Base-by-base conservation (phyloP, 2,888 invertebrate species). In the Ommatoiulus sabulosus region DNA sequence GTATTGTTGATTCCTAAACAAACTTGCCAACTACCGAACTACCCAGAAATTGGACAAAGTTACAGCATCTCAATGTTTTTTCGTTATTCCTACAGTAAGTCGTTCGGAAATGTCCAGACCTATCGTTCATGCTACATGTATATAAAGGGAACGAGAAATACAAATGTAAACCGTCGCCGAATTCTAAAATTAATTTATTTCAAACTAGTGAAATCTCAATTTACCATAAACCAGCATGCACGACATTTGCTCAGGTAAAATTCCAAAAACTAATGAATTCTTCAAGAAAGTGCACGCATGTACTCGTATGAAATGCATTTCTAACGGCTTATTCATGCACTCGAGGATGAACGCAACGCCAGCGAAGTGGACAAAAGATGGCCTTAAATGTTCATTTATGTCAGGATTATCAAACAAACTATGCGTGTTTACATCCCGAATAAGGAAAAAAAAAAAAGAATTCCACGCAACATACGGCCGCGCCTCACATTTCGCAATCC, bases 401-500 rank as follows among this genome's bases (percentile, higher is more conserved):
- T 72, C 20, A 72, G 72, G 72, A 72, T 72, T 63, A 63, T 63
- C n/a, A 72, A 72, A 72, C 72, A 20, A 72, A 72, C 72, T 8
- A 20, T 72, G 72, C 72, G 72, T 72, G 72, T 72, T 72, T 72
- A 72, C 24, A 72, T 20, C n/a, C 8, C 20, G n/a, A 7, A 24
- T 72, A 24, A 72, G 72, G 72, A 72, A 72, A 63, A 24, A n/a
- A n/a, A n/a, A n/a, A n/a, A n/a, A n/a, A 72, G 17, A 63, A 72
- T 72, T 72, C 72, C 52, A 72, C 24, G 10, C 52, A 52, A n/a
- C n/a, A n/a, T n/a, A 24, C n/a, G 10, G 24, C 72, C 72, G 72
- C 72, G 5, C 72, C 72, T 72, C 24, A 72, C 6, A 72, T 20
- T 72, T 72, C 20, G 24, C 72, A 72, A 72, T 20, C 72, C 24